A percentile compares a stretch with the other conserved stretches of the same genome.
Evolutionary conservation across 2,888 invertebrate genomes (phyloP).

Genomic region (Pinctada fucata): DNA sequence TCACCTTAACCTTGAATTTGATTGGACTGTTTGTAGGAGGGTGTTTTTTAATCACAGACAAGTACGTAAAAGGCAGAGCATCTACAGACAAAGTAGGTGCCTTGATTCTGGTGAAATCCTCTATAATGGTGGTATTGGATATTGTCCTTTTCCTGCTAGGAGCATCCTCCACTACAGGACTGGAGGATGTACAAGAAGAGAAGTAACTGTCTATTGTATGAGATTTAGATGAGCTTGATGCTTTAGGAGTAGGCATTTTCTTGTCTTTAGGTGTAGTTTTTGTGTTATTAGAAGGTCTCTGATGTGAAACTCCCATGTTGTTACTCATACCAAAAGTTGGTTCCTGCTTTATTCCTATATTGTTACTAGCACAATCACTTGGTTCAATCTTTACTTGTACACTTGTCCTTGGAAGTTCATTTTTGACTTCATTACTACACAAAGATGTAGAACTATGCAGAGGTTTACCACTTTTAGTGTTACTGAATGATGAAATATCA

Average conservation of each 20-base stretch:
- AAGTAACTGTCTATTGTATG: no score
- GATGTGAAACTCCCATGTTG: background rate
- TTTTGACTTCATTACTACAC: background rate
- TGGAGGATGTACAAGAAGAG: no score
- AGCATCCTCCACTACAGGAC: no score
- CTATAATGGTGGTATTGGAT: background rate
- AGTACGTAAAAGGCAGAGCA: conserved; percentile 39
- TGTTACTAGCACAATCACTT: no score
- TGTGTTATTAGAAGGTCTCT: no score
- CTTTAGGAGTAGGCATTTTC: no score
- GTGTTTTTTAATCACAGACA: conserved; percentile 33
- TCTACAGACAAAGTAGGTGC: background rate
- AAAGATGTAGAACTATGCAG: background rate
- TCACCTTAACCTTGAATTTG: conserved; percentile 41
- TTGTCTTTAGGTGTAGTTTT: no score
- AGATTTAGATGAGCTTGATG: no score
- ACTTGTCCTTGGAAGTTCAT: background rate
- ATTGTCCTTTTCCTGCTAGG: background rate
- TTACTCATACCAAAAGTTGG: background rate
- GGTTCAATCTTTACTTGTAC: no score
- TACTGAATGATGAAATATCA: conserved; percentile 8
- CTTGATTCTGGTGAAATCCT: background rate
- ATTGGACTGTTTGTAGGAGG: conserved; percentile 23
- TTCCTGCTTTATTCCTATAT: no score
- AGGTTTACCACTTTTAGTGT: no score